phyloP scores from a whole-genome alignment of 2,888 invertebrate species.

The Pelosia muscerda region DNA sequence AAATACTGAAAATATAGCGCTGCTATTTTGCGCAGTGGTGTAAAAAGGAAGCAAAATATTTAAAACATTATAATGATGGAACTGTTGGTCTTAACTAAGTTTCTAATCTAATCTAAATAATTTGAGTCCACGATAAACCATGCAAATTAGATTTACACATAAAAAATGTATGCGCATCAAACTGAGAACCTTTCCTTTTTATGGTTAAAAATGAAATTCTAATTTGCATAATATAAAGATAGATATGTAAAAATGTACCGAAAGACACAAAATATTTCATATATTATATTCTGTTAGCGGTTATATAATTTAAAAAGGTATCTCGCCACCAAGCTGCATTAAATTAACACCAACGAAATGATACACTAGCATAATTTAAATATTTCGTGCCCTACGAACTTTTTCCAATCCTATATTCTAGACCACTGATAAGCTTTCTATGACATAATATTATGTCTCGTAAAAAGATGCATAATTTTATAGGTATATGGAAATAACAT shows the following conservation, averaged over 20 bases:
- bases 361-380: background rate
- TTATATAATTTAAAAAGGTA: background rate
- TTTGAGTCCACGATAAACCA: slow-evolving; percentile 5
- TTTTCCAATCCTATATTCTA: no score
- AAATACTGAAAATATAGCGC: background rate
- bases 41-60: background rate
- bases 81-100: background rate
- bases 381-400: background rate
- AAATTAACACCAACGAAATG: background rate
- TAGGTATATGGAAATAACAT: background rate
- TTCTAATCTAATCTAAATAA: slow-evolving; percentile 1
- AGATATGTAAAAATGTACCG: background rate
- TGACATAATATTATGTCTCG: background rate
- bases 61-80: background rate
- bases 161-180: background rate
- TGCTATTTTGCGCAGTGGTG: background rate
- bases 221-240: slow-evolving; percentile 2
- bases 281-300: no score
- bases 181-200: background rate
- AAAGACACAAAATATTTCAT: background rate
- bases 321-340: background rate
- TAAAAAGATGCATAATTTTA: no score
- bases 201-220: background rate
- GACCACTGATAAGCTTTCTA: background rate
- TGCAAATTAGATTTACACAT: slow-evolving; percentile 9